Percentiles rank a stretch among this genome's conserved stretches.
Conservation (phyloP, 2,888 invertebrate species). For the Cataglyphis altisquamis region DNA sequence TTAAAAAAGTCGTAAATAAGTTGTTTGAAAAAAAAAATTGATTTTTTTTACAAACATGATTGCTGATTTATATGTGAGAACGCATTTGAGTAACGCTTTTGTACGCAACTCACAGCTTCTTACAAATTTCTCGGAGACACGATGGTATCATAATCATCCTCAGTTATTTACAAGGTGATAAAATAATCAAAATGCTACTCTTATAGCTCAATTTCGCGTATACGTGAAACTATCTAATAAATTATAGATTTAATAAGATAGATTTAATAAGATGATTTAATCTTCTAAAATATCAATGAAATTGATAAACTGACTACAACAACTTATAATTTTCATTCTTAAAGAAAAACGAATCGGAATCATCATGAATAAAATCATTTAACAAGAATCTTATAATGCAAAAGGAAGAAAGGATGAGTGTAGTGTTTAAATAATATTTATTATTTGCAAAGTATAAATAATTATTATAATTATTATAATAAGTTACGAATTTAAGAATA, state of each 20-base stretch:
- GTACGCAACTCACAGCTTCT: neutral
- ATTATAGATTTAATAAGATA: neutral
- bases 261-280: no score
- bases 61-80: neutral
- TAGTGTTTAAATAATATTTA: neutral
- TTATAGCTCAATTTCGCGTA: neutral
- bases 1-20: neutral
- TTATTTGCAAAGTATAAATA: neutral
- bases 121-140: neutral
- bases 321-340: neutral
- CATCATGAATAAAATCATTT: neutral
- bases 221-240: neutral
- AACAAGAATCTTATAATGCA: neutral
- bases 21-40: neutral
- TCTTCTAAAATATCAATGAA: neutral
- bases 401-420: neutral
- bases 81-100: neutral
- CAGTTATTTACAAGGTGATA: neutral
- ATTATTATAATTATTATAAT: neutral
- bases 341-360: neutral
- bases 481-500: neutral
- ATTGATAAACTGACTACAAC: neutral
- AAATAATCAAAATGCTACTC: neutral
- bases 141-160: neutral
- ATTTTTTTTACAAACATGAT: neutral